Conservation (phyloP, 2,797 vertebrate genomes). For the Falco berigora region DNA sequence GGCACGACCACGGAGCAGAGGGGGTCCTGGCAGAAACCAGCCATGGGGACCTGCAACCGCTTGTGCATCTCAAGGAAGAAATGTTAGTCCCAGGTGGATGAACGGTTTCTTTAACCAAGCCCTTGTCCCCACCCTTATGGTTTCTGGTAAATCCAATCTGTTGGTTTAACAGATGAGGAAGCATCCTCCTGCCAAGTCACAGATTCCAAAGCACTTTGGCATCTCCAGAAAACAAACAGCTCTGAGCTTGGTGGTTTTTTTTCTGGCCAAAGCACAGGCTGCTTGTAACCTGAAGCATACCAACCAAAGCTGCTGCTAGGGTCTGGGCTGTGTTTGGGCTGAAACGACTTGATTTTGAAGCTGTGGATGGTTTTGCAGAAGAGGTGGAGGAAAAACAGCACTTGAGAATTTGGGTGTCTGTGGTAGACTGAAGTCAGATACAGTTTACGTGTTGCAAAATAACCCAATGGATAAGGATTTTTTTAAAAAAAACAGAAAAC, state of each 20-base stretch:
- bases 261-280: neutral
- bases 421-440: neutral
- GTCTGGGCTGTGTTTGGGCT: neutral
- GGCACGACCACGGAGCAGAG: accelerated
- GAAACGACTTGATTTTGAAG: neutral
- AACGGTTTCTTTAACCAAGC: neutral
- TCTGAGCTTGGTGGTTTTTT: neutral
- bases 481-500: neutral
- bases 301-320: neutral
- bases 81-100: neutral
- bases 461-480: neutral
- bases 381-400: neutral
- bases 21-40: neutral
- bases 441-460: accelerated
- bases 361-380: neutral
- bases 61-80: neutral
- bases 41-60: accelerated
- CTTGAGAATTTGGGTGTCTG: neutral
- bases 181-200: neutral
- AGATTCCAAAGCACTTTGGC: constrained; percentile 6
- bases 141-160: neutral
- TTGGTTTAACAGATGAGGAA: constrained; percentile 4
- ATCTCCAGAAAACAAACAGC: constrained; percentile 25
- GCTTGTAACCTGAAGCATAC: accelerated
- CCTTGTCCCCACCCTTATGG: neutral